Base-by-base conservation (phyloP, 2,113 vertebrate species). In the Pelodiscus sinensis region DNA sequence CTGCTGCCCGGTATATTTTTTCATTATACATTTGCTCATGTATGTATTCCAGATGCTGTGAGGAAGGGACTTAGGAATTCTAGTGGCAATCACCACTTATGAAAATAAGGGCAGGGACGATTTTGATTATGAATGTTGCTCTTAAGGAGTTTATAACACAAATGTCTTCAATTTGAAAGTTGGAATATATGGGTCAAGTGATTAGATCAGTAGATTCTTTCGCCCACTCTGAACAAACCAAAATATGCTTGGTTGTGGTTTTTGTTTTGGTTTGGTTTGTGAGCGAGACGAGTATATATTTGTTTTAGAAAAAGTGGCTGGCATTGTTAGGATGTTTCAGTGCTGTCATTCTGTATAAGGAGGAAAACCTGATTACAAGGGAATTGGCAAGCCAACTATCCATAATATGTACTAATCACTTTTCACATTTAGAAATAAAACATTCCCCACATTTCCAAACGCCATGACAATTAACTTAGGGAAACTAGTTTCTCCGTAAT, bases 71-170 rank as follows among this genome's bases (percentile, higher is more conserved):
- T 94, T 92, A 96, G 95, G 92, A 96, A 97, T 95, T 96, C 90
- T 96, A 79, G 95, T 94, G 94, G 93, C 95, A 96, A 95, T 93
- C 27, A 4, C 92, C 56, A 92, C 81, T 14, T 96, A 94, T n/a
- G 9, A 96, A 97, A 97, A 96, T 91, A 94, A 90, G 96, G 92
- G 96, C 93, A 95, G 77, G 94, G 95, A 91, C 90, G 83, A 71
- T 92, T 97, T 96, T 96, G 97, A 97, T 92, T 87, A 90, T 93
- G 94, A 97, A 96, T 91, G 96, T 97, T 97, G 97, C 96, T 97
- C 96, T 97, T 94, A 94, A 97, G 94, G 94, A 97, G 92, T 97
- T 96, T 97, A 96, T 97, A 97, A 96, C 87, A 77, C 92, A 57
- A 6, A 86, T 95, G 92, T 93, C 94, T 97, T 96, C 95, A 97